A percentile compares a stretch with the other conserved stretches of the same genome.
Evolutionary conservation across 1,140 invertebrate species (phyloP).

Genomic region (Diorhabda elongata): DNA sequence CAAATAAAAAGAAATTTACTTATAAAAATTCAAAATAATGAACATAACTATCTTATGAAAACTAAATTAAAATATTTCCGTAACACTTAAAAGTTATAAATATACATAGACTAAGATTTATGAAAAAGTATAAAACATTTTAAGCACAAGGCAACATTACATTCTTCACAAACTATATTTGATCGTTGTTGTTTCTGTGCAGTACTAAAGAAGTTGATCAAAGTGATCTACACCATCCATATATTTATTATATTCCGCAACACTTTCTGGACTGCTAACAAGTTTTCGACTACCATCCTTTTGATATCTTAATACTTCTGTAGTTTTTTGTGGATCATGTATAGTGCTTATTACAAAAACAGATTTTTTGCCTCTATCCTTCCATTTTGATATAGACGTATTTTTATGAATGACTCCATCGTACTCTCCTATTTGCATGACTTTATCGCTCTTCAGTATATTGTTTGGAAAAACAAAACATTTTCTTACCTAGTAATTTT

Average conservation of each 20-base stretch:
- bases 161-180: neutral
- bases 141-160: neutral
- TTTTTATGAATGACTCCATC: constrained; percentile 17
- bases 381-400: constrained; percentile 22
- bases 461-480: constrained; percentile 20
- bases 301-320: constrained; percentile 7
- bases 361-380: constrained; percentile 21
- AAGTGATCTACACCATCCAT: no score
- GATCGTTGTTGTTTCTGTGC: neutral
- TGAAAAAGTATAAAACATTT: neutral
- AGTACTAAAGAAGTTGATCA: neutral
- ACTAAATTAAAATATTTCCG: neutral
- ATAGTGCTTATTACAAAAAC: constrained; percentile 14
- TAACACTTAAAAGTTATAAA: neutral
- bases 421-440: constrained; percentile 1
- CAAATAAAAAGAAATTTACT: neutral
- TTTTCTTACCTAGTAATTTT: constrained; percentile 13
- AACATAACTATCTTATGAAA: neutral
- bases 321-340: constrained; percentile 7
- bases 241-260: no score
- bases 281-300: no score
- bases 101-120: neutral
- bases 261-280: no score
- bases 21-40: neutral
- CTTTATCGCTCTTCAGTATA: constrained; percentile 11